Percentiles rank a stretch among this genome's conserved stretches.
These are phyloP conservation scores for Trematomus bernacchii DNA, from an alignment of 2,797 vertebrate genomes.

Conservation along the genomic window DNA sequence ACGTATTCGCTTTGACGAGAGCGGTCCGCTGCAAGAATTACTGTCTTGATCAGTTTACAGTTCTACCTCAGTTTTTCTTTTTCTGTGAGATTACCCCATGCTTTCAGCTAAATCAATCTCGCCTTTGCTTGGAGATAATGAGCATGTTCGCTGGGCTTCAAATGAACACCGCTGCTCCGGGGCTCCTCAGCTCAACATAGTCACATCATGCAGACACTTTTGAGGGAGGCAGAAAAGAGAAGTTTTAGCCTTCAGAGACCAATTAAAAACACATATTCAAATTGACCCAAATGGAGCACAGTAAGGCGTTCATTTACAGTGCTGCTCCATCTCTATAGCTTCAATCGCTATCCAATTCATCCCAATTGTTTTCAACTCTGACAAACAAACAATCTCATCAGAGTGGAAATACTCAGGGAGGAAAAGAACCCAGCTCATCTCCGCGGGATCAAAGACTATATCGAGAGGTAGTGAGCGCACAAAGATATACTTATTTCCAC, in stretches of 20 bases:
- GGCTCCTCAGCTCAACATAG: slow-evolving; percentile 66
- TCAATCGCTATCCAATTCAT: slow-evolving; percentile 29
- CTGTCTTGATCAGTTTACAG: slow-evolving; percentile 58
- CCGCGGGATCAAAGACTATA: slow-evolving; percentile 56
- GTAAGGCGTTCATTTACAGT: slow-evolving; percentile 47
- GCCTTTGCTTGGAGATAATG: slow-evolving; percentile 79
- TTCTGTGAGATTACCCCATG: slow-evolving; percentile 38
- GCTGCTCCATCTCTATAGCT: slow-evolving; percentile 33
- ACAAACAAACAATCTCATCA: slow-evolving; percentile 63
- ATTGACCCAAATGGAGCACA: slow-evolving; percentile 71
- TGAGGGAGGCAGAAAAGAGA: slow-evolving; percentile 57
- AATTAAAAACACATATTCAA: slow-evolving; percentile 83
- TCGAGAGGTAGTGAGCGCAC: slow-evolving; percentile 33
- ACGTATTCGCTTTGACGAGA: slow-evolving; percentile 46
- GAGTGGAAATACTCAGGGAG: slow-evolving; percentile 19
- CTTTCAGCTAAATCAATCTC: slow-evolving; percentile 79
- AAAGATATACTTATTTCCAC: slow-evolving; percentile 57
- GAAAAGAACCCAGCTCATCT: slow-evolving; percentile 33
- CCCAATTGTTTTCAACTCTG: slow-evolving; percentile 50
- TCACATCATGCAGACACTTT: slow-evolving; percentile 73
- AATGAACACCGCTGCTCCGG: slow-evolving; percentile 70
- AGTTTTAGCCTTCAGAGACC: slow-evolving; percentile 76
- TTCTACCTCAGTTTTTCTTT: slow-evolving; percentile 30
- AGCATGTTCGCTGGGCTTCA: slow-evolving; percentile 72
- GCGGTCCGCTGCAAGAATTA: slow-evolving; percentile 28